Conservation (phyloP, 2,888 invertebrate species). For the Apocheima hispidaria region DNA sequence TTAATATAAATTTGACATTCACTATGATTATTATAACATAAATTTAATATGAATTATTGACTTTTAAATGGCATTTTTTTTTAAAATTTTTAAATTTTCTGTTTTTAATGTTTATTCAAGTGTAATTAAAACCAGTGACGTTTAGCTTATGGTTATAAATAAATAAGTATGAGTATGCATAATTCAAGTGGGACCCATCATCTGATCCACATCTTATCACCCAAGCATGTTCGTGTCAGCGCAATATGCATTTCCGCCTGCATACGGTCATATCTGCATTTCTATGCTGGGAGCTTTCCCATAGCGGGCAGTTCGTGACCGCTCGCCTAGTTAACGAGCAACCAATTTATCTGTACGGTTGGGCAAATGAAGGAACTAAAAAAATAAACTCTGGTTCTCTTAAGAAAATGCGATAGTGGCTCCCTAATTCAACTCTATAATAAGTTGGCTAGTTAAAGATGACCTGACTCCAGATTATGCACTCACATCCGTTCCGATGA, state of each 20-base stretch:
- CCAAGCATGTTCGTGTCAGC: constrained; percentile 48
- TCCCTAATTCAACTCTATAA: background rate
- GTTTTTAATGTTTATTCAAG: too few relatives aligned
- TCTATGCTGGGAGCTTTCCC: constrained; percentile 84
- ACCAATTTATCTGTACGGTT: background rate
- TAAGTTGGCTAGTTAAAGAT: constrained; percentile 51
- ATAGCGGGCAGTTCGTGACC: constrained; percentile 83
- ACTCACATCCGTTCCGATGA: constrained; percentile 82
- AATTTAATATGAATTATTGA: too few relatives aligned
- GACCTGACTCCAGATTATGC: constrained; percentile 81
- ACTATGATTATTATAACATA: too few relatives aligned
- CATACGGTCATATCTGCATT: constrained; percentile 75
- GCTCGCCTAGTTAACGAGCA: constrained; percentile 73
- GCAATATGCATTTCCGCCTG: constrained; percentile 54
- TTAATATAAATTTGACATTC: too few relatives aligned
- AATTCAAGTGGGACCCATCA: too few relatives aligned
- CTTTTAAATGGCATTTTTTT: too few relatives aligned
- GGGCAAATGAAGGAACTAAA: background rate
- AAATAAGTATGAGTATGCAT: background rate
- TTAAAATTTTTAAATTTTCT: background rate
- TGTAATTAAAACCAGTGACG: too few relatives aligned
- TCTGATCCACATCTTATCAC: background rate
- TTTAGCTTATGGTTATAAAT: too few relatives aligned
- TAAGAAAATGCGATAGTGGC: background rate
- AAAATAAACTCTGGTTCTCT: too few relatives aligned